Conservation (phyloP, 2,113 vertebrate genomes). For the Gymnarchus niloticus region DNA sequence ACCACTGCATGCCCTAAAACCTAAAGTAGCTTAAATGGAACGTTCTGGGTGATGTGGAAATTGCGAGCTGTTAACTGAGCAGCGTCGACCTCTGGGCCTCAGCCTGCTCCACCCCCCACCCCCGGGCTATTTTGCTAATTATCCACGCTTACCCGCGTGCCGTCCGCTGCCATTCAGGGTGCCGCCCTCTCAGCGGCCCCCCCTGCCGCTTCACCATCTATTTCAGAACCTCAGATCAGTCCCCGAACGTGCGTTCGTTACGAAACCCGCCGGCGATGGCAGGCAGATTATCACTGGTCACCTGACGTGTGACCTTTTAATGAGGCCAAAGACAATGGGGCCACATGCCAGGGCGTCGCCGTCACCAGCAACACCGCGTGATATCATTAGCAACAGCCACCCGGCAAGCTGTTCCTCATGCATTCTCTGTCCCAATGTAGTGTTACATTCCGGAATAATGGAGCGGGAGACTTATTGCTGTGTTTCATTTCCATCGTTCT, state of each 20-base stretch:
- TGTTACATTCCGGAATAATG: neutral
- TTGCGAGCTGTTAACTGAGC: neutral
- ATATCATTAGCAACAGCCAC: conserved; percentile 54
- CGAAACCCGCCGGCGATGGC: conserved; percentile 49
- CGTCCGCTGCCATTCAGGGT: neutral
- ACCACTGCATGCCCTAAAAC: neutral
- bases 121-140: neutral
- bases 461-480: neutral
- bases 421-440: neutral
- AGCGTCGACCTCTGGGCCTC: neutral
- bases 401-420: neutral
- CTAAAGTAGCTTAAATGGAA: neutral
- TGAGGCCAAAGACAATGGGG: conserved; percentile 57
- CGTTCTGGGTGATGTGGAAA: neutral
- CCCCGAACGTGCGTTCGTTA: conserved; percentile 58
- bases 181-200: neutral
- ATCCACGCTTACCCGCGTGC: neutral
- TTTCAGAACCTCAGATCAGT: neutral
- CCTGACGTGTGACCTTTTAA: conserved; percentile 72
- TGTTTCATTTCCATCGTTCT: conserved; percentile 2
- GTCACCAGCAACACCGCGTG: conserved; percentile 36
- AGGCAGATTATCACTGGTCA: conserved; percentile 49
- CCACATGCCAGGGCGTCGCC: conserved; percentile 56
- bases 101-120: no score
- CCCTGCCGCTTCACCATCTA: neutral